A percentile compares a stretch with the other conserved stretches of the same genome.
Conservation (phyloP, 1,140 invertebrate species). For the Sminthurides bifidus region DNA sequence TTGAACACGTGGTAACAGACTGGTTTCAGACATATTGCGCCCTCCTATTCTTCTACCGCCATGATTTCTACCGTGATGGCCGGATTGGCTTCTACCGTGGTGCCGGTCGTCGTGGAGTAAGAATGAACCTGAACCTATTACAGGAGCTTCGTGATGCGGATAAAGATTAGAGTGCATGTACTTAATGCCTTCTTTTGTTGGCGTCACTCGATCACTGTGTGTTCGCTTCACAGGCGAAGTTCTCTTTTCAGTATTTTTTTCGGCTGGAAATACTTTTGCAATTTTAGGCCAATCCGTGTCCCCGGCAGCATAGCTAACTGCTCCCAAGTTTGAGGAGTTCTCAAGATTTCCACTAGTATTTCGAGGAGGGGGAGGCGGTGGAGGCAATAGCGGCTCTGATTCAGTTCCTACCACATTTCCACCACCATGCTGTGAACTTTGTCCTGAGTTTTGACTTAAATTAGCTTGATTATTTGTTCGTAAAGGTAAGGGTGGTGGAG, state of each 20-base stretch:
- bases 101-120: not conserved
- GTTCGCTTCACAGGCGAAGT: conserved; percentile 30
- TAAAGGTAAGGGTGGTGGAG: conserved; percentile 31
- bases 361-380: conserved; percentile 25
- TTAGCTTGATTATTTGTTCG: conserved; percentile 9
- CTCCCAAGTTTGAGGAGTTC: no score
- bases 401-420: conserved; percentile 32
- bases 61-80: no score
- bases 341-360: no score
- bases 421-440: conserved; percentile 6
- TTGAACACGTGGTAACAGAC: conserved; percentile 13
- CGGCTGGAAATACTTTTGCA: conserved; percentile 29
- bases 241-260: conserved; percentile 29
- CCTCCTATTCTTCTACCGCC: conserved; percentile 11
- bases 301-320: no score
- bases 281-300: conserved; percentile 30
- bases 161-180: no score
- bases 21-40: conserved; percentile 25
- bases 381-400: conserved; percentile 17
- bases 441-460: not conserved
- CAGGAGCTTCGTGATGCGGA: not conserved
- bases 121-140: not conserved
- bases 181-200: conserved; percentile 21
- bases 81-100: not conserved
- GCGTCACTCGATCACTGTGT: conserved; percentile 29